These are phyloP conservation scores for Prosopocoilus inquinatus DNA, from an alignment of 2,888 invertebrate genomes.

Conservation along the genomic window DNA sequence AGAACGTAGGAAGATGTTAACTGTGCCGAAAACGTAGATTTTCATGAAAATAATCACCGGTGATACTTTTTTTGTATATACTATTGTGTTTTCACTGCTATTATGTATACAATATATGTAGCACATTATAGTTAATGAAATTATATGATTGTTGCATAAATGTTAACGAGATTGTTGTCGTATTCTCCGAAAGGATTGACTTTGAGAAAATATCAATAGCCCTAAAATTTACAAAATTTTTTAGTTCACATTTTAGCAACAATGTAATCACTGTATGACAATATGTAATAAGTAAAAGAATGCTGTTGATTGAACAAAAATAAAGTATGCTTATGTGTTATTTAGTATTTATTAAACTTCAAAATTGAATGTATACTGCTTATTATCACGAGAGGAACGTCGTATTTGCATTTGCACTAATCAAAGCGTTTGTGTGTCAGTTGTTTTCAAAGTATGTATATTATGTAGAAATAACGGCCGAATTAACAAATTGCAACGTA, in stretches of 20 bases:
- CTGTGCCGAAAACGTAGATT: not conserved
- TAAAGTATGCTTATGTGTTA: constrained; percentile 29
- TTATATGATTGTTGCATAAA: constrained; percentile 28
- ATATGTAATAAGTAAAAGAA: constrained; percentile 40
- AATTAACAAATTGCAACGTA: no score
- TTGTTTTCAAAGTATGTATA: no score
- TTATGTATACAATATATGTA: constrained; percentile 20
- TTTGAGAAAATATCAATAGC: not conserved
- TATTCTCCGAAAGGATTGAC: not conserved
- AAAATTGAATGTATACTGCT: not conserved
- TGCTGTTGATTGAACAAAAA: constrained; percentile 44
- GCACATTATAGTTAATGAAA: constrained; percentile 22
- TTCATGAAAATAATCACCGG: no score
- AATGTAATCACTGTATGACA: constrained; percentile 48
- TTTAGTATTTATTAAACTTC: constrained; percentile 10
- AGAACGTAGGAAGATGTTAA: not conserved
- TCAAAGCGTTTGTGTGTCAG: no score
- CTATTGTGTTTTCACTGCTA: constrained; percentile 18
- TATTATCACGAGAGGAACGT: no score
- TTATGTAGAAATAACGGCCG: no score
- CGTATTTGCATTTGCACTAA: no score
- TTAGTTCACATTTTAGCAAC: constrained; percentile 33
- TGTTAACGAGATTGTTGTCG: constrained; percentile 17
- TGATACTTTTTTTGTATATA: not conserved
- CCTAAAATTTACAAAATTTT: not conserved